These are phyloP conservation scores for Papilio machaon DNA, from an alignment of 1,140 invertebrate genomes.

Conservation along the genomic window DNA sequence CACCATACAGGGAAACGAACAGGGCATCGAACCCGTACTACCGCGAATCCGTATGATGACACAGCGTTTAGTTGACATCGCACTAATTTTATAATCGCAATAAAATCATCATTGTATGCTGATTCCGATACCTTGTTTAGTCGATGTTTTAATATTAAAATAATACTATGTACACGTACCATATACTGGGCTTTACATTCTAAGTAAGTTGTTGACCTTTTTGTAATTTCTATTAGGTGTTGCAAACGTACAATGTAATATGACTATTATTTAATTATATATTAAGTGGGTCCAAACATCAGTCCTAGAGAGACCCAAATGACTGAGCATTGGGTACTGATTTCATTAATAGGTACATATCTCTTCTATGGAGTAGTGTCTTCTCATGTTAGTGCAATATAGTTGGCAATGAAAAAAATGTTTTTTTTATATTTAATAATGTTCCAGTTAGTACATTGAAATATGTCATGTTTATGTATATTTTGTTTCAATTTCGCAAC, in stretches of 20 bases:
- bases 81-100: conserved; percentile 39
- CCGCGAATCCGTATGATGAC: conserved; percentile 41
- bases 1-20: conserved; percentile 49
- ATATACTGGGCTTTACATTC: neutral
- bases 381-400: too few relatives aligned
- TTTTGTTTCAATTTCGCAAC: neutral
- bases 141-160: conserved; percentile 20
- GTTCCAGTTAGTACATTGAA: neutral
- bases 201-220: conserved; percentile 31
- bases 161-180: conserved; percentile 3
- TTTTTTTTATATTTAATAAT: neutral
- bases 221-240: neutral
- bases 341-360: too few relatives aligned
- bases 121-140: conserved; percentile 32
- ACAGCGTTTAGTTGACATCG: conserved; percentile 5
- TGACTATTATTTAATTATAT: neutral
- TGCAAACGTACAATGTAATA: neutral
- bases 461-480: neutral
- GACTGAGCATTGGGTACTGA: too few relatives aligned
- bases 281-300: too few relatives aligned
- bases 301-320: too few relatives aligned
- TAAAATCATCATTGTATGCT: conserved; percentile 35
- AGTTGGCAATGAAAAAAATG: neutral
- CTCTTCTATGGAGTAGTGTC: too few relatives aligned
- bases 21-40: conserved; percentile 52